Conservation (phyloP, 2,888 invertebrate genomes). For the Limnephilus lunatus region DNA sequence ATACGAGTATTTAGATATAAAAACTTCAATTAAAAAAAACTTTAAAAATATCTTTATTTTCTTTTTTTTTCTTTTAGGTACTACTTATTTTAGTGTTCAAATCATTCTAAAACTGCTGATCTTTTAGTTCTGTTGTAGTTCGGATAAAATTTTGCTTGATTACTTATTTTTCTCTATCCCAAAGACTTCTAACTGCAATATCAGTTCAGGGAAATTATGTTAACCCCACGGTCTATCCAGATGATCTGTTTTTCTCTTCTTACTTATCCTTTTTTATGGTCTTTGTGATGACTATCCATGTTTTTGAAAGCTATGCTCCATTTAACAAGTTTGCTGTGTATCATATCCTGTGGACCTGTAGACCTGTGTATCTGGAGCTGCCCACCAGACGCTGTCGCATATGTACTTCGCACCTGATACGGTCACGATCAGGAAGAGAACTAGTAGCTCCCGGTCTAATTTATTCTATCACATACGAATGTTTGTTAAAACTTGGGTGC, state of each 20-base stretch:
- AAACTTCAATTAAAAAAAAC: too few species aligned
- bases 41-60: neutral
- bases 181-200: too few species aligned
- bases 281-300: neutral
- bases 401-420: slow-evolving; percentile 41
- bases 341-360: neutral
- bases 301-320: neutral
- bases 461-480: slow-evolving; percentile 33
- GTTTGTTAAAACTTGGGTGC: slow-evolving; percentile 24
- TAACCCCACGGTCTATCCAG: too few species aligned
- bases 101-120: neutral
- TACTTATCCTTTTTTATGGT: neutral
- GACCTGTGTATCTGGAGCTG: neutral
- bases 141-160: neutral
- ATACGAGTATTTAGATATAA: too few species aligned
- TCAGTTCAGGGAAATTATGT: too few species aligned
- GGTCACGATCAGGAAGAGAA: slow-evolving; percentile 44
- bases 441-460: slow-evolving; percentile 31
- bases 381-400: slow-evolving; percentile 19
- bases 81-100: neutral
- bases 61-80: too few species aligned
- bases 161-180: neutral
- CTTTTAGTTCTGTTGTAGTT: neutral
- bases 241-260: neutral
- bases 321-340: neutral